Percentiles rank a stretch among this genome's conserved stretches.
Evolutionary conservation across 2,113 vertebrate species (phyloP).

Genomic region (Pagrus major): DNA sequence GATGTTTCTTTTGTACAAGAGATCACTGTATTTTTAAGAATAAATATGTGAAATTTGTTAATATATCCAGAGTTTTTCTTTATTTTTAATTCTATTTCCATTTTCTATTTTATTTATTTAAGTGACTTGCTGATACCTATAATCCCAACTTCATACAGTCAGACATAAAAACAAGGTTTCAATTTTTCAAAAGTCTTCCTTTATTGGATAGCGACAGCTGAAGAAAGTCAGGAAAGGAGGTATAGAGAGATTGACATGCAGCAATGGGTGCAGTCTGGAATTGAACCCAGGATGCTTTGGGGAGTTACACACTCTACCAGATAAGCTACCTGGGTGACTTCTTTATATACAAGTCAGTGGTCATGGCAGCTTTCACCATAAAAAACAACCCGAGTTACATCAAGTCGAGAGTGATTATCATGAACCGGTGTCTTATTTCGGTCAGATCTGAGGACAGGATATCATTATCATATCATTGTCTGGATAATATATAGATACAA

Average conservation of each 20-base stretch:
- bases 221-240: too few species aligned
- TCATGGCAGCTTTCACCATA: neutral
- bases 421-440: neutral
- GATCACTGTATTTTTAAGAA: conserved; percentile 63
- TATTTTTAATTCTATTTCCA: neutral
- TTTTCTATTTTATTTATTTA: neutral
- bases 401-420: neutral
- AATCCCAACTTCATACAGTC: neutral
- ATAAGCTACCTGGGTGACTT: too few species aligned
- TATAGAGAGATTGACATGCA: too few species aligned
- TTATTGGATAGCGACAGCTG: too few species aligned
- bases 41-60: conserved; percentile 60
- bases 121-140: neutral
- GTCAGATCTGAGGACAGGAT: neutral
- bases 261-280: too few species aligned
- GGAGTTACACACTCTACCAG: too few species aligned
- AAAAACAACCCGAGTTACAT: neutral
- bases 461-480: neutral
- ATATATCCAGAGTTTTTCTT: neutral
- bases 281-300: too few species aligned
- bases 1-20: conserved; percentile 33
- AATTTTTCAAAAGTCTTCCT: too few species aligned
- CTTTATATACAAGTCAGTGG: neutral
- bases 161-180: neutral
- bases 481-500: too few species aligned